phyloP scores from a whole-genome alignment of 2,888 invertebrate species.

The Leptopterna dolabrata region DNA sequence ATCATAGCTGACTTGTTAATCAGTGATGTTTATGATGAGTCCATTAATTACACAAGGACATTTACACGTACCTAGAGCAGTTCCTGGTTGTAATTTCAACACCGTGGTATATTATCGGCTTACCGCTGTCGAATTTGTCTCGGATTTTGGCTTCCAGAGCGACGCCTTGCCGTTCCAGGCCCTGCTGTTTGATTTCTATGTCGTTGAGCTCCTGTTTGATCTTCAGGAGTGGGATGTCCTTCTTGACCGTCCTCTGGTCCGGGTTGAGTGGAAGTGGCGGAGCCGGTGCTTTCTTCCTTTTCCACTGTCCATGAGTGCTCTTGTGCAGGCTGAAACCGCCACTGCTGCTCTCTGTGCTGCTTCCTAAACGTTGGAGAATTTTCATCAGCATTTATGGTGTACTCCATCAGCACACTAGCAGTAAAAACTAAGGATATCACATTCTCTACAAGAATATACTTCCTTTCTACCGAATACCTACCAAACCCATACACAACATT shows the following conservation, averaged over 20 bases:
- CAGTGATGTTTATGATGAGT: neutral
- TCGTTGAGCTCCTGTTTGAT: conserved; percentile 77
- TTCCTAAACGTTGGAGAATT: neutral
- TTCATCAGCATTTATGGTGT: neutral
- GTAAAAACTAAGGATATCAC: no score
- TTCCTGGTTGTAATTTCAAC: neutral
- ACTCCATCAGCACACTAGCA: no score
- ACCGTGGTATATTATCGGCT: neutral
- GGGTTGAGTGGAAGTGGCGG: conserved; percentile 73
- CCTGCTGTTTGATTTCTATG: conserved; percentile 88
- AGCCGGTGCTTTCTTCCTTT: conserved; percentile 83
- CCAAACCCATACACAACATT: no score
- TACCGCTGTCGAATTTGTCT: conserved; percentile 77
- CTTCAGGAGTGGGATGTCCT: conserved; percentile 68
- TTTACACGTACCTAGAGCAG: neutral
- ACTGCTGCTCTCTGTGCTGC: conserved; percentile 42
- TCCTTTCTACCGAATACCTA: no score
- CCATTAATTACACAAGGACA: neutral
- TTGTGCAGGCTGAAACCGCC: conserved; percentile 67
- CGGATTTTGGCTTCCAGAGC: conserved; percentile 89
- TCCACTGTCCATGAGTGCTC: conserved; percentile 77
- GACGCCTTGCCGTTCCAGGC: conserved; percentile 91
- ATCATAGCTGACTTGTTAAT: neutral
- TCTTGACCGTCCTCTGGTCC: conserved; percentile 73
- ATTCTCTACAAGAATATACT: no score